Conservation (phyloP, 1,140 invertebrate genomes). For the Drosophila arizonae region DNA sequence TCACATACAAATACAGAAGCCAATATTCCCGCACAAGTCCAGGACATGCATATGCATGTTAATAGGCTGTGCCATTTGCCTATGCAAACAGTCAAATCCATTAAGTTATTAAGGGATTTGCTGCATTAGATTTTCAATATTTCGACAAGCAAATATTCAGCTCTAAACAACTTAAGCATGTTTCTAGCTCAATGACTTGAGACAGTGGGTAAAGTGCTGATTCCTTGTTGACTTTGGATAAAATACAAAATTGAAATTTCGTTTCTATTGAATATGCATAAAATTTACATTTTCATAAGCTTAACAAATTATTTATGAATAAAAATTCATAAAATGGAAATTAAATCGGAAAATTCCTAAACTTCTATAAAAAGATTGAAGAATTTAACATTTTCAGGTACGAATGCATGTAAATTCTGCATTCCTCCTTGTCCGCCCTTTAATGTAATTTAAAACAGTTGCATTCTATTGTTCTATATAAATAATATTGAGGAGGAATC, state of each 20-base stretch:
- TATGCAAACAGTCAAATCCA: conserved; percentile 71
- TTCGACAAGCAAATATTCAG: conserved; percentile 11
- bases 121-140: conserved; percentile 60
- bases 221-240: conserved; percentile 59
- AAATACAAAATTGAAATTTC: conserved; percentile 47
- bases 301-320: too few relatives aligned
- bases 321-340: too few relatives aligned
- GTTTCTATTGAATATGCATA: conserved; percentile 73
- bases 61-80: conserved; percentile 38
- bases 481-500: not conserved
- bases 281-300: conserved; percentile 58
- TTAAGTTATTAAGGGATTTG: conserved; percentile 81
- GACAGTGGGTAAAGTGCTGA: not conserved
- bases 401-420: too few relatives aligned
- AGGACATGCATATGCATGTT: conserved; percentile 8
- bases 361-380: too few relatives aligned
- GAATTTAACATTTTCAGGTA: too few relatives aligned
- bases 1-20: too few relatives aligned
- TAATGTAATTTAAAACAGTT: not conserved
- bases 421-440: not conserved
- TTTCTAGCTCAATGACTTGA: too few relatives aligned
- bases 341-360: too few relatives aligned
- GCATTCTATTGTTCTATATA: not conserved
- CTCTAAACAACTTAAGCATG: too few relatives aligned
- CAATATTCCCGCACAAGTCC: too few relatives aligned